phyloP scores from a whole-genome alignment of 2,113 vertebrate genomes.

The Plecotus auritus region DNA sequence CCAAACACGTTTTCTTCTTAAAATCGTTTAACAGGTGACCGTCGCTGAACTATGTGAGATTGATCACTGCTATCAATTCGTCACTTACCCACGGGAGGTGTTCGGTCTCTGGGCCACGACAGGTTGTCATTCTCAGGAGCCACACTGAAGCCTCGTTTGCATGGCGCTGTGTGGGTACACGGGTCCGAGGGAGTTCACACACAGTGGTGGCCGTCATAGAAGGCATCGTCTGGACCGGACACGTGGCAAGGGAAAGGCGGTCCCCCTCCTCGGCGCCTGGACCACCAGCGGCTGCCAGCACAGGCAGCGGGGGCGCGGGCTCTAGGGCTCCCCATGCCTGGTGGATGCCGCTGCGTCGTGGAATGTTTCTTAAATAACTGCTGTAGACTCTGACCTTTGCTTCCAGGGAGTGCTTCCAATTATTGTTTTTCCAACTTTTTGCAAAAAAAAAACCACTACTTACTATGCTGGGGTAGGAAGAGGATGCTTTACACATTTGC shows the following conservation, averaged over 20 bases:
- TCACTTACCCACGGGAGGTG: not conserved
- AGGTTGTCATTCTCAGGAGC: not conserved
- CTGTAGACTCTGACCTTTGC: not conserved
- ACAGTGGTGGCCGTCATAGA: not conserved
- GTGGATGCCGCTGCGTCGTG: accelerated
- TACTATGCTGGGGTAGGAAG: not conserved
- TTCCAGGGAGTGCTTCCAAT: not conserved
- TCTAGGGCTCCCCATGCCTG: accelerated
- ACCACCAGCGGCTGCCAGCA: not conserved
- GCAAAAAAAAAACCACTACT: not conserved
- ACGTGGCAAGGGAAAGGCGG: not conserved
- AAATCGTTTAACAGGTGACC: not conserved
- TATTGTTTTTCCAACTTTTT: not conserved
- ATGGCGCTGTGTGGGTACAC: not conserved
- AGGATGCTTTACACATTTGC: not conserved
- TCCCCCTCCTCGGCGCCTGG: not conserved
- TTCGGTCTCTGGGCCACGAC: not conserved
- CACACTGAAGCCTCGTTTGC: not conserved
- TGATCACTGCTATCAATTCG: not conserved
- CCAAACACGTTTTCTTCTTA: not conserved
- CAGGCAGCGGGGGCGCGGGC: accelerated
- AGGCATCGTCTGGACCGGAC: not conserved
- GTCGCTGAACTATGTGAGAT: not conserved
- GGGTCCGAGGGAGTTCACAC: not conserved
- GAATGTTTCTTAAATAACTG: not conserved